Evolutionary conservation across 2,113 vertebrate genomes (phyloP).

Genomic region (Scartelaos histophorus): DNA sequence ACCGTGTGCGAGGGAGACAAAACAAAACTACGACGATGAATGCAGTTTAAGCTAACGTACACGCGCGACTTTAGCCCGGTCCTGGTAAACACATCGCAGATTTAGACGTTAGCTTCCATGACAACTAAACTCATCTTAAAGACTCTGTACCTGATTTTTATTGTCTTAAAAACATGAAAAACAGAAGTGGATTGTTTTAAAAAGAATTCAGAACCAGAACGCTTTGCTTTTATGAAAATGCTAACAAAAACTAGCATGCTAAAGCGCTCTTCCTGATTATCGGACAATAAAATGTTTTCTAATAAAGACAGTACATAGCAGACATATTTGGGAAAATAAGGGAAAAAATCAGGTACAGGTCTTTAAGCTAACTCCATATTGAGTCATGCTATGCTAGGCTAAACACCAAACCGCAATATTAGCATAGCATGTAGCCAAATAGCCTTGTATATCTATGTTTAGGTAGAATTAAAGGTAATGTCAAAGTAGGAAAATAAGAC

Average conservation of each 20-base stretch:
- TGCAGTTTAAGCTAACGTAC: constrained; percentile 27
- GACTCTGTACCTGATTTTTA: too few relatives aligned
- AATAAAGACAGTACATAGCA: too few relatives aligned
- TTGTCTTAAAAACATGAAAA: too few relatives aligned
- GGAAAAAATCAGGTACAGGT: too few relatives aligned
- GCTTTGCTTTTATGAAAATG: too few relatives aligned
- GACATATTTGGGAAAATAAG: too few relatives aligned
- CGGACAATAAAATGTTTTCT: too few relatives aligned
- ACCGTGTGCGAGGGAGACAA: constrained; percentile 13
- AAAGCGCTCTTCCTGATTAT: too few relatives aligned
- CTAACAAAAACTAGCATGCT: too few relatives aligned
- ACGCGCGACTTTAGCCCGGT: constrained; percentile 33
- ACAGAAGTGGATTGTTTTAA: too few relatives aligned
- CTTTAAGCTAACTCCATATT: background rate
- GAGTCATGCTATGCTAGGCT: background rate
- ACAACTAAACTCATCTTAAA: background rate
- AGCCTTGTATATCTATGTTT: background rate
- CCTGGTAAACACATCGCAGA: constrained; percentile 41
- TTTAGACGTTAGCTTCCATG: background rate
- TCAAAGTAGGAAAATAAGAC: too few relatives aligned
- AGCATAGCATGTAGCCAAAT: background rate
- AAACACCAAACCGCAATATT: background rate
- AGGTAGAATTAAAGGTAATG: background rate
- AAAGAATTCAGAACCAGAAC: too few relatives aligned
- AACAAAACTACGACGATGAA: constrained; percentile 13